Evolutionary conservation across 2,113 vertebrate genomes (phyloP), one percentile per base, ranked within the genome.

Genomic region (Scartelaos histophorus): DNA sequence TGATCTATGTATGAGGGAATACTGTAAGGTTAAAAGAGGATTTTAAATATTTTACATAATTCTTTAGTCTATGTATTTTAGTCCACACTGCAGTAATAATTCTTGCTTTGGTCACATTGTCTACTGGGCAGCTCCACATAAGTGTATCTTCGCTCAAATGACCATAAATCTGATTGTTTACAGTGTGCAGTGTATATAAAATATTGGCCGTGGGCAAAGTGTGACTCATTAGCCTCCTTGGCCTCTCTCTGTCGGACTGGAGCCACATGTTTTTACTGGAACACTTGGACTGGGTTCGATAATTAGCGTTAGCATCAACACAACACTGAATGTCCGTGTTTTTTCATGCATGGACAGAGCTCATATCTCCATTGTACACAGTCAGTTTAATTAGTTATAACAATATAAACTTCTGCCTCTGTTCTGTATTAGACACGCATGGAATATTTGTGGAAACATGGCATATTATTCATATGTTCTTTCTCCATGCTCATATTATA

Each of bases 231-330:
- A 49, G 34, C 29, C 17, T 24, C 9, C 67, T 62, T 34, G 67
- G 67, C 56, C 49, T 56, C 51, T 73, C 17, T 49, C 24, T 38
- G 22, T 21, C 69, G 62, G 46, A 66, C 61, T 58, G 58, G 64
- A 82, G 46, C 64, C 21, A 17, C 62, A 64, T 69, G 47, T 70
- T 69, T 82, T 81, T 67, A 78, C 21, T 25, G 46, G 67, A 82
- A 75, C 47, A 24, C 13, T 46, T 78, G 29, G 71, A 16, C 64
- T 61, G 60, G 66, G 25, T 2, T 34, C 21, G n/a, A 66, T 66
- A 47, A 47, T 66, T 47, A 66, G 65, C 43, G 15, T 66, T 66
- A 22, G n/a, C n/a, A 66, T 45, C 65, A 74, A 67, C 51, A 53
- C 13, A 69, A 13, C 66, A 11, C 21, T 62, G 29, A 46, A 5